Evolutionary conservation across 2,888 invertebrate genomes (phyloP), one percentile per base, ranked within the genome.

Genomic region (Euplagia quadripunctaria): DNA sequence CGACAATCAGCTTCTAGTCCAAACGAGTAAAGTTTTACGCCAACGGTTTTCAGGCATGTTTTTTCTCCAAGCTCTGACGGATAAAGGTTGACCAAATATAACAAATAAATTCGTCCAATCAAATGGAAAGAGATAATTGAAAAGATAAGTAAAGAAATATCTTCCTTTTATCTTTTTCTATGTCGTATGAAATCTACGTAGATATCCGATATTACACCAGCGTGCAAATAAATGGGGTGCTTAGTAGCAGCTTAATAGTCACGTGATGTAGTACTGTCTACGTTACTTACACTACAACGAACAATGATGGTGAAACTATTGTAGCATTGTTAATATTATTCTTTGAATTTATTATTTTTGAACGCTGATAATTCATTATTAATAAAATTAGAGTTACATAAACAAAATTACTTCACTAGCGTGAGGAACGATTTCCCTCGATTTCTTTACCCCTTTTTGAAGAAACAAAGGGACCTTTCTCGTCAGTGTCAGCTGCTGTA

Each of bases 111-210:
- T 87, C 82, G 78, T 75, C 79, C 82, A 87, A 86, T 87, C 87
- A 86, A 86, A 85, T 80, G 85, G 79, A 83, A 85, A 77, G 83
- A 89, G 89, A 89, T 92, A 92, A 92, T 92, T 92, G 92, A 91
- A 92, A 91, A 92, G 92, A 92, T 92, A 92, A 87, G 81, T 73
- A 77, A 82, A 85, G 88, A 88, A 86, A 86, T 86, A 87, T 86
- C 80, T 83, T 74, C 49, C 74, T 82, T 81, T 84, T 82, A 81
- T 82, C 79, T 84, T 75, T 80, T 73, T 78, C 78, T 82, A 70
- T 64, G 70, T 64, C 71, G 78, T 76, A 72, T 76, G 80, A 74
- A 74, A 73, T 76, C 74, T 55, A 52, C 76, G 65, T 73, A 76
- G 83, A 80, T 85, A 73, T 61, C 71, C 77, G 67, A 80, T 82